Percentiles rank a stretch among this genome's conserved stretches.
phyloP scores from a whole-genome alignment of 1,140 invertebrate genomes.

The Campoletis sonorensis region DNA sequence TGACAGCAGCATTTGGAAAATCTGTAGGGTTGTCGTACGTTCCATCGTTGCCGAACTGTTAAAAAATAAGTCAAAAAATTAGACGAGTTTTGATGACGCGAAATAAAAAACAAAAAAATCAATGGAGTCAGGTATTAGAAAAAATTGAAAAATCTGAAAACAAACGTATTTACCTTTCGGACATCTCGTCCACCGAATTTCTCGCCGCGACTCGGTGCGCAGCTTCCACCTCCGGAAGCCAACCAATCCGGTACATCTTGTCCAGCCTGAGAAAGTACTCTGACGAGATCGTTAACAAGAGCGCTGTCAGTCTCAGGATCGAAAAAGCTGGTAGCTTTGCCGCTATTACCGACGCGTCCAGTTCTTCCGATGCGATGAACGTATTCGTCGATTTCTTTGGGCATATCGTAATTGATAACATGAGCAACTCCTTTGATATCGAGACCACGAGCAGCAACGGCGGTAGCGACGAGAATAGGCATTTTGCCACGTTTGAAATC shows the following conservation, averaged over 20 bases:
- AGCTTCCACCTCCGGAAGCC: conserved; percentile 66
- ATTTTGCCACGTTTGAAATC: conserved; percentile 88
- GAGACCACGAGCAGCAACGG: conserved; percentile 93
- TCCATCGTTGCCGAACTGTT: conserved; percentile 52
- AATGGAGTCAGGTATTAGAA: too few species aligned
- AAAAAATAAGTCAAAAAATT: conserved; percentile 24
- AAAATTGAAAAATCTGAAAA: background rate
- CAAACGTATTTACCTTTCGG: conserved; percentile 64
- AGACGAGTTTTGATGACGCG: background rate
- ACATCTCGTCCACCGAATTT: conserved; percentile 79
- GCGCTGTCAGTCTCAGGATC: conserved; percentile 80
- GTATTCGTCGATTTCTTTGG: conserved; percentile 92
- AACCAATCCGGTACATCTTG: conserved; percentile 83
- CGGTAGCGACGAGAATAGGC: conserved; percentile 92
- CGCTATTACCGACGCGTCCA: conserved; percentile 93
- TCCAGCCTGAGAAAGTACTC: conserved; percentile 82
- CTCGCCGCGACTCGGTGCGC: conserved; percentile 56
- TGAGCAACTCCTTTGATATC: conserved; percentile 90
- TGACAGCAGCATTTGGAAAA: background rate
- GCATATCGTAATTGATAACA: conserved; percentile 96
- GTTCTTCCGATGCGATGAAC: conserved; percentile 97
- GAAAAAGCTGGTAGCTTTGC: conserved; percentile 93
- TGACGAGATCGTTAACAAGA: conserved; percentile 82
- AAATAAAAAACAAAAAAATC: conserved; percentile 36
- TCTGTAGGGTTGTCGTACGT: background rate